A percentile compares a stretch with the other conserved stretches of the same genome.
phyloP scores from a whole-genome alignment of 23 tunicate species.

The Botrylloides violaceus region DNA sequence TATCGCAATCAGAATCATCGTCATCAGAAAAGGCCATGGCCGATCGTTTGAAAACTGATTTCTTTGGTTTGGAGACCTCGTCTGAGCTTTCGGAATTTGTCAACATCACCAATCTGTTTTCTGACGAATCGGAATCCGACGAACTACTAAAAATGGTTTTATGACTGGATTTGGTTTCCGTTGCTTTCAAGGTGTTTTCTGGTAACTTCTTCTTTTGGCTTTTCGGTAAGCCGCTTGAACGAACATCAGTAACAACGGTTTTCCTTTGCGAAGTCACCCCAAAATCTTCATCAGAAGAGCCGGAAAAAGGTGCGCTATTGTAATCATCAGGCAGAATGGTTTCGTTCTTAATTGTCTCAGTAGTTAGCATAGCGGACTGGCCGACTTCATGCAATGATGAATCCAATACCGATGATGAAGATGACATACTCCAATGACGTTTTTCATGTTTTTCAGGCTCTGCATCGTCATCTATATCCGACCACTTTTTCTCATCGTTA shows the following conservation, averaged over 20 bases:
- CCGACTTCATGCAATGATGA: slow-evolving; percentile 9
- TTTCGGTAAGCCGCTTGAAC: too few species aligned
- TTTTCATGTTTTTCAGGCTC: not conserved
- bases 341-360: slow-evolving; percentile 65
- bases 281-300: not conserved
- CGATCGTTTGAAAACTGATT: not conserved
- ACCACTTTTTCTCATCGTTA: not conserved
- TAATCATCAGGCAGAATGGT: slow-evolving; percentile 34
- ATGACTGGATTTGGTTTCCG: not conserved
- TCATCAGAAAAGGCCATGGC: slow-evolving; percentile 3
- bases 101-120: slow-evolving; percentile 1
- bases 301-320: not conserved
- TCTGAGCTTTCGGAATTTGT: slow-evolving; percentile 5
- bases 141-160: not conserved
- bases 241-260: not conserved
- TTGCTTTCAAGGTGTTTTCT: not conserved
- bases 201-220: not conserved
- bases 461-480: not conserved
- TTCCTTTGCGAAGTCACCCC: not conserved
- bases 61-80: not conserved
- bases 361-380: slow-evolving; percentile 44
- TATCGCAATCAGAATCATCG: not conserved
- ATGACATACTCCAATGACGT: slow-evolving; percentile 13
- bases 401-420: slow-evolving; percentile 29
- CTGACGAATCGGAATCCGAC: slow-evolving; percentile 9